Percentiles rank a stretch among this genome's conserved stretches.
These are phyloP conservation scores for Plotosus lineatus DNA, from an alignment of 2,113 vertebrate genomes.

Conservation along the genomic window DNA sequence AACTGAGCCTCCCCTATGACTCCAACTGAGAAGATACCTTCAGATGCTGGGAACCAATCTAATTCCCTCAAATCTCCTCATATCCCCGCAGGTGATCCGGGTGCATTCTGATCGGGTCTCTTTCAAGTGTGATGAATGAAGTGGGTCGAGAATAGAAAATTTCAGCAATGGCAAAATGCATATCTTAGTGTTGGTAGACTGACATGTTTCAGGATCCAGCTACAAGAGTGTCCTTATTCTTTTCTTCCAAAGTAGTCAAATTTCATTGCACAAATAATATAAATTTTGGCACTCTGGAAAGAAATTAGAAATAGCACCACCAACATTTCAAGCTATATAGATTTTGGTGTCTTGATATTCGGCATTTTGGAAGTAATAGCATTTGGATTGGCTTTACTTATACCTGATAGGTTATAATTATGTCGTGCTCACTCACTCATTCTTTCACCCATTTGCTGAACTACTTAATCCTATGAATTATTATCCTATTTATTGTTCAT, in stretches of 20 bases:
- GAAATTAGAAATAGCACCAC: neutral
- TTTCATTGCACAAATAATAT: no score
- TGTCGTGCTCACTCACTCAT: no score
- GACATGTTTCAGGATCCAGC: neutral
- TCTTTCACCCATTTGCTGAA: no score
- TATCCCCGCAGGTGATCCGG: conserved; percentile 29
- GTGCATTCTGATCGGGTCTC: conserved; percentile 24
- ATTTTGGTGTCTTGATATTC: neutral
- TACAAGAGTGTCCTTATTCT: neutral
- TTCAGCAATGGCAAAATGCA: conserved; percentile 6
- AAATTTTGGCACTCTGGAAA: neutral
- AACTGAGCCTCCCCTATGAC: conserved; percentile 28
- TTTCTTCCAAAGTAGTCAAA: neutral
- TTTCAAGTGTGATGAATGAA: conserved; percentile 6
- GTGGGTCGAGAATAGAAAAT: conserved; percentile 6
- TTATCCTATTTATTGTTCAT: no score
- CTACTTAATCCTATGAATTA: no score
- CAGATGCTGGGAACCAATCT: conserved; percentile 28
- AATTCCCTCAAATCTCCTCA: conserved; percentile 38
- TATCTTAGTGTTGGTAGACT: neutral
- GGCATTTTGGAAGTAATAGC: neutral
- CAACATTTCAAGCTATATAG: neutral
- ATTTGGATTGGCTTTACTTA: neutral
- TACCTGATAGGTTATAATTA: neutral
- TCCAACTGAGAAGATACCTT: conserved; percentile 25